phyloP scores from a whole-genome alignment of 2,888 invertebrate species.

The Lysandra bellargus region DNA sequence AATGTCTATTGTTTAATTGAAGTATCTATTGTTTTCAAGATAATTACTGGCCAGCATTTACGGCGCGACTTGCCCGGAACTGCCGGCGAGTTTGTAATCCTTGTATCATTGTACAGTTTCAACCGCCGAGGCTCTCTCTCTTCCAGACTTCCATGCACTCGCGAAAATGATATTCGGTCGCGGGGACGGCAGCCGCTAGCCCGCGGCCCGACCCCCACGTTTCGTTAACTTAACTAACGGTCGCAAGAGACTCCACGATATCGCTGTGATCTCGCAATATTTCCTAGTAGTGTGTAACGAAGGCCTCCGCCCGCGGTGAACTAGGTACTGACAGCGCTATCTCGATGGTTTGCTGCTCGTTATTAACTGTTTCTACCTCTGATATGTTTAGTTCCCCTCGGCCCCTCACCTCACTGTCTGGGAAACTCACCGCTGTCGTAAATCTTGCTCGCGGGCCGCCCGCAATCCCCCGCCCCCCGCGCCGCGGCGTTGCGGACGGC shows the following conservation, averaged over 20 bases:
- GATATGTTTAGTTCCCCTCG: conserved; percentile 60
- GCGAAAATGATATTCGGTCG: conserved; percentile 85
- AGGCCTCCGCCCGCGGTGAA: conserved; percentile 48
- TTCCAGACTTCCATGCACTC: conserved; percentile 89
- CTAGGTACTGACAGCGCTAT: conserved; percentile 74
- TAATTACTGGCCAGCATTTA: background rate
- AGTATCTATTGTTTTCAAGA: background rate
- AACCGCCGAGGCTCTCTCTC: conserved; percentile 69
- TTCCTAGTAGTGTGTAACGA: conserved; percentile 65
- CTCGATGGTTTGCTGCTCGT: conserved; percentile 80
- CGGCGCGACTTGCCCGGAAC: conserved; percentile 6
- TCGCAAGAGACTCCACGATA: conserved; percentile 68
- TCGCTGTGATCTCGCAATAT: conserved; percentile 72
- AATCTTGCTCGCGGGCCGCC: conserved; percentile 47
- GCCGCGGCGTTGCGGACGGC: conserved; percentile 42
- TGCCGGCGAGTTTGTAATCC: background rate
- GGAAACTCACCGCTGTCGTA: conserved; percentile 57
- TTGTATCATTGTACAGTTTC: conserved; percentile 39
- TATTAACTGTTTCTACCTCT: conserved; percentile 63
- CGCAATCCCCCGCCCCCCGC: conserved; percentile 44
- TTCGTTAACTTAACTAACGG: conserved; percentile 66
- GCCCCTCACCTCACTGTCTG: conserved; percentile 50
- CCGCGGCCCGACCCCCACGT: conserved; percentile 57
- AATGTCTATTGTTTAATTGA: background rate
- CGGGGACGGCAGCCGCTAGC: conserved; percentile 81